Evolutionary conservation across 2,797 vertebrate species (phyloP), one percentile per base, ranked within the genome.

Genomic region (Loriculus beryllinus): DNA sequence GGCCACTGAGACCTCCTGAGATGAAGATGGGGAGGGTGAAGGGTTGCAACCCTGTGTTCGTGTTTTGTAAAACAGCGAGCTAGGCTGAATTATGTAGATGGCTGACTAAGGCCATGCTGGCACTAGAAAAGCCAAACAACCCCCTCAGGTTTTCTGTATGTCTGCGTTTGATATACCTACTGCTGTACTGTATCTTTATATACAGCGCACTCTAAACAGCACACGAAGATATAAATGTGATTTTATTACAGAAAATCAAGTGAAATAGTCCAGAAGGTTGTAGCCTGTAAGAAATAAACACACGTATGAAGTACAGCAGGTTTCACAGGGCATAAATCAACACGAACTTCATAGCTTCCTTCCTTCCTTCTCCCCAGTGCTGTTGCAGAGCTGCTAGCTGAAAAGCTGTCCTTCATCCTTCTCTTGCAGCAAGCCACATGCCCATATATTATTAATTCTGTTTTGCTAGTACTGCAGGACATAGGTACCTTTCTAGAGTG

Each of bases 341-440:
- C 83, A 74, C 39, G 6, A 78, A 40, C 43, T 95, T 90, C 37
- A 26, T 39, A 48, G 56, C 69, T 93, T 93, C 37, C 79, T 92
- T 91, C 85, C 84, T 92, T 75, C 52, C 2, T 26, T 63, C 48
- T 93, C 56, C 26, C 76, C 23, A 45, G 62, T 39, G 29, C 49
- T 70, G 69, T 78, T 62, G 60, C 80, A 31, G 49, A 86, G 37
- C 68, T 90, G 18, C 89, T 86, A 25, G n/a, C 76, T 92, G 79
- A 90, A 89, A 94, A 93, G 45, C 60, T 79, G 86, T 87, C 52
- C 88, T 90, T 93, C 79, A n/a, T 75, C 49, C n/a, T 88, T 93
- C 76, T 88, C 74, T 81, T 95, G 80, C 74, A 90, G 82, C 51
- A 86, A 75, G 80, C 75, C 52, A 40, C 63, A 72, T 0, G 2